These are phyloP conservation scores for Leptinotarsa juncta DNA, from an alignment of 2,888 invertebrate genomes.

Conservation along the genomic window DNA sequence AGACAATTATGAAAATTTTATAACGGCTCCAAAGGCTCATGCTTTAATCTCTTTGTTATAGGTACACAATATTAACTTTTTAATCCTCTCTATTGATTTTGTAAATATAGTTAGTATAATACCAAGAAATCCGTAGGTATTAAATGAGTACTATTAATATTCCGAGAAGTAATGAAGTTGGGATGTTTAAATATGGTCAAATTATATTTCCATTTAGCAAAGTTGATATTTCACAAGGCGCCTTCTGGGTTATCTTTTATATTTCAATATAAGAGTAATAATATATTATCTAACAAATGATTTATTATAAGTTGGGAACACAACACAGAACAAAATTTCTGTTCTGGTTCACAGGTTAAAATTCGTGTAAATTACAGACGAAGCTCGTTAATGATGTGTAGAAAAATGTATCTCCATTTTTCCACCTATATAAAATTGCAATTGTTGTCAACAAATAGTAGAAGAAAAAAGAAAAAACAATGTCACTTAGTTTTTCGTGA, in stretches of 20 bases:
- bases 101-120: slow-evolving; percentile 15
- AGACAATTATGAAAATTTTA: not conserved
- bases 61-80: slow-evolving; percentile 27
- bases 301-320: too few species aligned
- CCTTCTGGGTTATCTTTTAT: too few species aligned
- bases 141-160: not conserved
- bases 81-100: slow-evolving; percentile 7
- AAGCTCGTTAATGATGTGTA: too few species aligned
- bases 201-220: not conserved
- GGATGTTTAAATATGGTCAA: not conserved
- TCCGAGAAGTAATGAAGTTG: not conserved
- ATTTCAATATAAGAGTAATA: not conserved
- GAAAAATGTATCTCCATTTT: too few species aligned
- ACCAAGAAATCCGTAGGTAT: not conserved
- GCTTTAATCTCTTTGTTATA: not conserved
- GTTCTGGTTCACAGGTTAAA: too few species aligned
- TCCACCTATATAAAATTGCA: too few species aligned
- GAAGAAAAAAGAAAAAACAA: too few species aligned
- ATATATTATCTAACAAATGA: not conserved
- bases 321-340: too few species aligned
- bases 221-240: not conserved
- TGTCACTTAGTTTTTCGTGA: too few species aligned
- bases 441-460: too few species aligned
- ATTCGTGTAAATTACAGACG: too few species aligned
- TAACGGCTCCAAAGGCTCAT: not conserved